A percentile compares a stretch with the other conserved stretches of the same genome.
phyloP scores from a whole-genome alignment of 2,888 invertebrate genomes.

The Autographa pulchrina region DNA sequence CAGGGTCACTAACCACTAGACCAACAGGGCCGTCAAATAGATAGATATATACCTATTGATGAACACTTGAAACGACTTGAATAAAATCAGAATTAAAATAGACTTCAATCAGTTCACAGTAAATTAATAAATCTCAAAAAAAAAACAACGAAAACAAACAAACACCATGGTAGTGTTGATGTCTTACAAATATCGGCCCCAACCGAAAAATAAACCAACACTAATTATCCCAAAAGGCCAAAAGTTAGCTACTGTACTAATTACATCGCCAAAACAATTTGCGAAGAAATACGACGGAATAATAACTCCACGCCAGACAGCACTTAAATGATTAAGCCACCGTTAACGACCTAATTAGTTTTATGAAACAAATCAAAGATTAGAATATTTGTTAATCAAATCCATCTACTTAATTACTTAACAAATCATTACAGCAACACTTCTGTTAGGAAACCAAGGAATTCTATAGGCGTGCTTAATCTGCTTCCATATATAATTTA shows the following conservation, averaged over 20 bases:
- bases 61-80: too few species aligned
- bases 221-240: neutral
- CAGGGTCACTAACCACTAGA: too few species aligned
- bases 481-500: constrained; percentile 16
- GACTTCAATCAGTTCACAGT: too few species aligned
- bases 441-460: constrained; percentile 35
- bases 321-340: constrained; percentile 39
- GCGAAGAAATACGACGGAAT: constrained; percentile 1
- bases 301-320: constrained; percentile 20
- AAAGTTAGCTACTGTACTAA: neutral
- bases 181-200: neutral
- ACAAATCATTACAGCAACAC: constrained; percentile 31
- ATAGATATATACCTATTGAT: too few species aligned
- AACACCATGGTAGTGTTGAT: neutral
- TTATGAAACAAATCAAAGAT: constrained; percentile 31
- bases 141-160: neutral
- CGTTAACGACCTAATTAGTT: constrained; percentile 43
- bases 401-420: constrained; percentile 40
- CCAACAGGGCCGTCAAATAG: too few species aligned
- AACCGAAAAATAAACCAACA: neutral
- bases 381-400: constrained; percentile 33
- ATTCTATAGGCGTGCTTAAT: constrained; percentile 37
- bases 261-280: constrained; percentile 3
- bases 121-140: too few species aligned
- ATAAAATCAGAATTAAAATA: too few species aligned